Evolutionary conservation across 2,113 vertebrate genomes (phyloP).

Genomic region (Falcunculus frontatus): DNA sequence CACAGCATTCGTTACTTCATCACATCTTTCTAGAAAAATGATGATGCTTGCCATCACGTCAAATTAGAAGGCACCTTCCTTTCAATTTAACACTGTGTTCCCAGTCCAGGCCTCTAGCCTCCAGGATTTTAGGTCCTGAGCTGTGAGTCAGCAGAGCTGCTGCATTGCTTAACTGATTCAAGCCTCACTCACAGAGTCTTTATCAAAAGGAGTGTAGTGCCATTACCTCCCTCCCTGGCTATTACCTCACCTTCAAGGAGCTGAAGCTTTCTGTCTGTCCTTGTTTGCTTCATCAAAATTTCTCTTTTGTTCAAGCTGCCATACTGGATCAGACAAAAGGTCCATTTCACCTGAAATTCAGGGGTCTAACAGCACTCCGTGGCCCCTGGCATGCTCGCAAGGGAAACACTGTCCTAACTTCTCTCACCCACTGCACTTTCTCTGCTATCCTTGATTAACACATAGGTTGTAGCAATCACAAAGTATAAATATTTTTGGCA

Average conservation of each 20-base stretch:
- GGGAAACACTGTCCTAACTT: background rate
- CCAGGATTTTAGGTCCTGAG: background rate
- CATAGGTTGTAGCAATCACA: background rate
- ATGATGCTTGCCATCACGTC: background rate
- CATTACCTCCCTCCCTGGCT: background rate
- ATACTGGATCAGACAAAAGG: background rate
- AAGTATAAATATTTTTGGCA: constrained; percentile 16
- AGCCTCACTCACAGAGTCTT: background rate
- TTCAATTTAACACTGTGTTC: background rate
- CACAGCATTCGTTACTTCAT: background rate
- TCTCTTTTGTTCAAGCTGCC: background rate
- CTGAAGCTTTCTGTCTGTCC: background rate
- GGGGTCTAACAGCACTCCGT: background rate
- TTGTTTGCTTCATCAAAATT: background rate
- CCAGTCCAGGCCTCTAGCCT: background rate
- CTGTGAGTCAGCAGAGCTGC: constrained; percentile 14
- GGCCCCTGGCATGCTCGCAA: background rate
- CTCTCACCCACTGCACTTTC: background rate
- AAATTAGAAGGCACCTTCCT: constrained; percentile 28
- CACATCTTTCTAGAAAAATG: background rate
- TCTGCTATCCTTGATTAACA: background rate
- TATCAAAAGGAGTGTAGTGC: background rate
- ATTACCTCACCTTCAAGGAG: background rate
- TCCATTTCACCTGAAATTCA: background rate
- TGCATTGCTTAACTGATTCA: background rate